phyloP scores from a whole-genome alignment of 2,888 invertebrate species.

The Xestobium rufovillosum region DNA sequence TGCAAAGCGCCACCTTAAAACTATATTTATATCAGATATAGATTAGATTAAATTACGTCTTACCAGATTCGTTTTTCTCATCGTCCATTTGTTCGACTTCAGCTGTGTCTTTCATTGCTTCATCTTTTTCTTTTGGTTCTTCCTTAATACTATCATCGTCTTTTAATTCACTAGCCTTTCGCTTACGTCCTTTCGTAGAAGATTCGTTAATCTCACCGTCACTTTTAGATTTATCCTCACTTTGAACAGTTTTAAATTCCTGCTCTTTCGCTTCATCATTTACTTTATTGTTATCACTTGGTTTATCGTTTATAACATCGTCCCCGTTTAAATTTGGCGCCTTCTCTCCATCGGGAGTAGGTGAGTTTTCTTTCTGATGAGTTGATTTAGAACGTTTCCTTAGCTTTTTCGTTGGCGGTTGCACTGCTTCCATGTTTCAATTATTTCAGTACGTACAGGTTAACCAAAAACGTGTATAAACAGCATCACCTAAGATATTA shows the following conservation, averaged over 20 bases:
- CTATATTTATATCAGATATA: too few relatives aligned
- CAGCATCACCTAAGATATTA: not conserved
- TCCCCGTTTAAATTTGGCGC: constrained; percentile 2
- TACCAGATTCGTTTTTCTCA: constrained; percentile 11
- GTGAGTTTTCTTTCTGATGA: not conserved
- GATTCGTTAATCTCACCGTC: not conserved
- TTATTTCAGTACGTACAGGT: too few relatives aligned
- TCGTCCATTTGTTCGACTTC: constrained; percentile 17
- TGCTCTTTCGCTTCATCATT: not conserved
- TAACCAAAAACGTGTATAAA: not conserved
- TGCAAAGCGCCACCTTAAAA: too few relatives aligned
- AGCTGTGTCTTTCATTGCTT: constrained; percentile 21
- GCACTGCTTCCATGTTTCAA: constrained; percentile 2
- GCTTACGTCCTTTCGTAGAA: constrained; percentile 21
- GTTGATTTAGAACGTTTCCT: constrained; percentile 1
- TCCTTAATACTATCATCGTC: constrained; percentile 14
- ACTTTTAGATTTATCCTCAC: constrained; percentile 1
- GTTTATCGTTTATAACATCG: too few relatives aligned
- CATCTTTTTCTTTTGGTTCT: constrained; percentile 17
- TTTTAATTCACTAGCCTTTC: constrained; percentile 27
- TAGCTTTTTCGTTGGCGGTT: not conserved
- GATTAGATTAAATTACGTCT: too few relatives aligned
- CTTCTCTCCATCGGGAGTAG: not conserved
- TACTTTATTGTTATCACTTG: too few relatives aligned
- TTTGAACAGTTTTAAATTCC: not conserved